Percentiles rank a stretch among this genome's conserved stretches.
Conservation (phyloP, 2,888 invertebrate genomes). For the Cataglyphis cursor region DNA sequence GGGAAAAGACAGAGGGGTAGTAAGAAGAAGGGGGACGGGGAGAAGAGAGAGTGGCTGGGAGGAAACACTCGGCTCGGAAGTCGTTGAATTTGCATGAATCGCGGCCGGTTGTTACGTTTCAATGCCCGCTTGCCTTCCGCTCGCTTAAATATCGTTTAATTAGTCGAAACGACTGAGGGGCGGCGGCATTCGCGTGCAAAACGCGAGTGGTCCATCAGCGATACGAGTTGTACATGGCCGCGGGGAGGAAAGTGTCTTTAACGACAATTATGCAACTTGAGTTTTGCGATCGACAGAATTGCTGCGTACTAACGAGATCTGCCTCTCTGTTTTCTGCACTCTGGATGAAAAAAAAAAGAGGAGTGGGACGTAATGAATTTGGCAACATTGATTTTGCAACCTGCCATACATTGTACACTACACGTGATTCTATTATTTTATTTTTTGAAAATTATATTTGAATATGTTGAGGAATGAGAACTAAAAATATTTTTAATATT, state of each 20-base stretch:
- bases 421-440: background rate
- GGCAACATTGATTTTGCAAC: background rate
- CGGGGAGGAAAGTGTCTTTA: constrained; percentile 8
- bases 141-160: constrained; percentile 77
- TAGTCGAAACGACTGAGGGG: constrained; percentile 69
- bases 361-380: constrained; percentile 5
- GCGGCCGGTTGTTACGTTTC: constrained; percentile 77
- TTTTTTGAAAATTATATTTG: background rate
- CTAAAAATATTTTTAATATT: background rate
- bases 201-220: constrained; percentile 15
- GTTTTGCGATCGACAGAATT: constrained; percentile 33
- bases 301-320: constrained; percentile 35
- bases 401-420: background rate
- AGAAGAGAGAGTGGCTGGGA: constrained; percentile 40
- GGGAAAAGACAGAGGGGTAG: constrained; percentile 26
- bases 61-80: constrained; percentile 72
- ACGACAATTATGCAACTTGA: constrained; percentile 27
- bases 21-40: constrained; percentile 12
- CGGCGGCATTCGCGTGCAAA: constrained; percentile 59
- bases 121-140: constrained; percentile 70
- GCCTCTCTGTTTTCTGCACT: background rate
- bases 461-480: background rate
- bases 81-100: constrained; percentile 79
- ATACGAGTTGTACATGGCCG: constrained; percentile 15
- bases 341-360: background rate